Percentiles rank a stretch among this genome's conserved stretches.
These are phyloP conservation scores for Meganola albula DNA, from an alignment of 2,888 invertebrate species.

Conservation along the genomic window DNA sequence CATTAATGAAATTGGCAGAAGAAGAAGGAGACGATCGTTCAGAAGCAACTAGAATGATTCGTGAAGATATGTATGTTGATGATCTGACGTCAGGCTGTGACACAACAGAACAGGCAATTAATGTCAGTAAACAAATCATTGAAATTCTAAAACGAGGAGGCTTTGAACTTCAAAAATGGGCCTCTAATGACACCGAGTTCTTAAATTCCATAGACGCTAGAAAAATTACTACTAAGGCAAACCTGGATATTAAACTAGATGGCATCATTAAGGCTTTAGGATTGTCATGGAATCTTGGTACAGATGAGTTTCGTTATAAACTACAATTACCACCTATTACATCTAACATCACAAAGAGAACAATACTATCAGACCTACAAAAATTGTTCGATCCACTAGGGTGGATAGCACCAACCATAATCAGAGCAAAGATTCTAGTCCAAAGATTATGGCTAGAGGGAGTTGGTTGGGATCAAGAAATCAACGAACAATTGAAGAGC, in stretches of 20 bases:
- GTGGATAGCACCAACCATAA: slow-evolving; percentile 1
- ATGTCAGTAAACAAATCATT: background rate
- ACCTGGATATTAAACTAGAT: slow-evolving; percentile 17
- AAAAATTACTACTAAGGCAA: slow-evolving; percentile 4
- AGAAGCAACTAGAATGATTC: slow-evolving; percentile 2
- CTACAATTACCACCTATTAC: background rate
- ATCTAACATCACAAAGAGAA: slow-evolving; percentile 19
- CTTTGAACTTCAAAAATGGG: slow-evolving; percentile 1
- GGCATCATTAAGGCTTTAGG: slow-evolving; percentile 21
- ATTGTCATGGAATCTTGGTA: slow-evolving; percentile 18
- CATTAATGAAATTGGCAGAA: slow-evolving; percentile 1
- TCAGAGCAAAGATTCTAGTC: background rate
- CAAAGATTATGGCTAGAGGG: slow-evolving; percentile 2
- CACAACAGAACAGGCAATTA: background rate
- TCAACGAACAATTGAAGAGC: background rate
- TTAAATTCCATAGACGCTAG: background rate
- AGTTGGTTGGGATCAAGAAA: background rate
- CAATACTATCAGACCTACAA: slow-evolving; percentile 16
- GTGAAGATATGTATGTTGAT: slow-evolving; percentile 6
- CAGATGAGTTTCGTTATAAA: slow-evolving; percentile 18
- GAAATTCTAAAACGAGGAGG: background rate
- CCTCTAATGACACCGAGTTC: background rate
- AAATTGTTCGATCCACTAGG: slow-evolving; percentile 2
- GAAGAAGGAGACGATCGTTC: background rate
- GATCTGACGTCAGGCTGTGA: slow-evolving; percentile 2